Evolutionary conservation across 2,113 vertebrate species (phyloP).

Genomic region (Taxidea taxus): DNA sequence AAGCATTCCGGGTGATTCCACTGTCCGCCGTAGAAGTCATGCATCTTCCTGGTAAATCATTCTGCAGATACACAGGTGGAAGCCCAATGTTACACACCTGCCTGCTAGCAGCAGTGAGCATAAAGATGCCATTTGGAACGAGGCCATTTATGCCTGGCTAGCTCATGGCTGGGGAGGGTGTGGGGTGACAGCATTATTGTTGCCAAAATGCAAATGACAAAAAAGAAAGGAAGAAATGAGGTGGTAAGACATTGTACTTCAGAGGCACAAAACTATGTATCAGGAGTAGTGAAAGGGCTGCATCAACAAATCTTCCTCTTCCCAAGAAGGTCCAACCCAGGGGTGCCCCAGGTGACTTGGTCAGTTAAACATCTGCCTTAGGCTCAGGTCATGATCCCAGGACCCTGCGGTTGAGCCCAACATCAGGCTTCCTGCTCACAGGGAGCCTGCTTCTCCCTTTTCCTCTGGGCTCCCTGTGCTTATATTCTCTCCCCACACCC

Average conservation of each 20-base stretch:
- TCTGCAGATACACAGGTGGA: not conserved
- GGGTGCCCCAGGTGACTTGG: not conserved
- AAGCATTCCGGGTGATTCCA: not conserved
- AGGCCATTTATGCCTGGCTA: not conserved
- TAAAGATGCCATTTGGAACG: slow-evolving; percentile 17
- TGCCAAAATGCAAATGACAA: not conserved
- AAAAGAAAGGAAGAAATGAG: not conserved
- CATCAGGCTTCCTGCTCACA: not conserved
- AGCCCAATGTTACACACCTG: not conserved
- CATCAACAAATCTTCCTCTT: not conserved
- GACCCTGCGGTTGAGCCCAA: not conserved
- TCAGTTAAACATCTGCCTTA: not conserved
- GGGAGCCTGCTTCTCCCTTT: not conserved
- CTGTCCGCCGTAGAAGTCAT: not conserved
- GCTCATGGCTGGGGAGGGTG: not conserved
- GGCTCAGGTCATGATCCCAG: not conserved
- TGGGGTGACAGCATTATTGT: not conserved
- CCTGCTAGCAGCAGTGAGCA: not conserved
- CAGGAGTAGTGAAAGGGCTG: not conserved
- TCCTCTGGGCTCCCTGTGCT: not conserved
- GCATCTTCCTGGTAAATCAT: slow-evolving; percentile 29
- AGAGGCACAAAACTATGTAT: not conserved
- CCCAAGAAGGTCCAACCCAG: not conserved
- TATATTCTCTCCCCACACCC: fast-evolving
- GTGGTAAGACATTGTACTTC: not conserved